Base-by-base conservation (phyloP, 1,140 invertebrate genomes). In the Papilio glaucus region DNA sequence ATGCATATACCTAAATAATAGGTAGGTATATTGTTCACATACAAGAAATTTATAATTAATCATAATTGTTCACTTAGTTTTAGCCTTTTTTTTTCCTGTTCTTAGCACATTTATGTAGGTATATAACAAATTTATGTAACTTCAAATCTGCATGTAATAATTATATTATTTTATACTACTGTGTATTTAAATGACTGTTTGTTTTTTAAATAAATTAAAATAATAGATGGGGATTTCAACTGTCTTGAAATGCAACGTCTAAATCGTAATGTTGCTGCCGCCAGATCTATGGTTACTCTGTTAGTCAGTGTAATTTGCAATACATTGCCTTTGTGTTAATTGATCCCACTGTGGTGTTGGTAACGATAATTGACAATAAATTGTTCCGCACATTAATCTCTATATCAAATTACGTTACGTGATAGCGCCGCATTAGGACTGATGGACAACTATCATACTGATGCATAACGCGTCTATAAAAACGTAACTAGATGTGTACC, bases 341-440 rank as follows among this genome's bases (percentile, higher is more conserved):
- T 88, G 88, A 90, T 92, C 86, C 81, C 82, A 77, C 76, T 76
- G 75, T 80, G 80, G 77, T 77, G 84, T 88, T 79, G 79, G 84
- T 85, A 85, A 86, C 87, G 85, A 85, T 92, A 91, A 92, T 91
- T 87, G 86, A 85, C 89, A 85, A 89, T 92, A 91, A 92, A 92
- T 91, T 89, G 90, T 90, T 86, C 81, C 81, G 84, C 76, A 82
- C 85, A 92, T 89, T 90, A 88, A 91, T 91, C 89, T 90, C 76
- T 77, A 83, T 85, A 85, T 90, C 89, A 89, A 86, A 87, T 89
- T 88, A 85, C 82, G 74, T 79, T 73, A 73, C 53, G 76, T 83
- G 84, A 78, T 79, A 82, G 85, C 77, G 77, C 77, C 72, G 69
- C 79, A 82, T 85, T 78, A 21, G 49, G 21, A 57, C 49, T 57